A percentile compares a stretch with the other conserved stretches of the same genome.
phyloP scores from a whole-genome alignment of 1,140 invertebrate species.

The Thereuonema tuberculata region DNA sequence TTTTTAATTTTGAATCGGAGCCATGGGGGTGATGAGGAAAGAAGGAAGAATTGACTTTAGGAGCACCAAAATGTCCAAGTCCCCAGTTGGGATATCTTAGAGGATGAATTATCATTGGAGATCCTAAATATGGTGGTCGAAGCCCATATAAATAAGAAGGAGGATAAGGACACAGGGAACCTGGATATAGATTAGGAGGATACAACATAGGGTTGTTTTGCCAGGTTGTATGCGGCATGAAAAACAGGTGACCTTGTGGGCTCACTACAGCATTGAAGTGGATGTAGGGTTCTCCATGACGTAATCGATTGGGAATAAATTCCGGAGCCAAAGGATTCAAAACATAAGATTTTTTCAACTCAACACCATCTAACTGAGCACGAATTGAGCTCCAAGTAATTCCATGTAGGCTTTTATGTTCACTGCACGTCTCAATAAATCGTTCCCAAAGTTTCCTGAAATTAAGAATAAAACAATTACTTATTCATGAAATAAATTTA shows the following conservation, averaged over 20 bases:
- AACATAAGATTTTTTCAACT: conserved; percentile 55
- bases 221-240: neutral
- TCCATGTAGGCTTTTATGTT: conserved; percentile 59
- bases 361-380: conserved; percentile 52
- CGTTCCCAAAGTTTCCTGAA: conserved; percentile 62
- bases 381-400: conserved; percentile 52
- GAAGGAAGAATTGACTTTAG: too few relatives aligned
- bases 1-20: too few relatives aligned
- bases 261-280: neutral
- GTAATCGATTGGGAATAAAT: conserved; percentile 44
- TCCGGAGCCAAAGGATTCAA: conserved; percentile 70
- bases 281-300: neutral
- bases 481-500: neutral
- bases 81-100: neutral
- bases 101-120: neutral
- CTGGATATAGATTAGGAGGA: neutral
- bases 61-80: too few relatives aligned
- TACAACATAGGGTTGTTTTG: neutral
- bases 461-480: too few relatives aligned
- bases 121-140: neutral
- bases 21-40: too few relatives aligned
- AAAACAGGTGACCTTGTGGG: neutral
- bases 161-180: neutral
- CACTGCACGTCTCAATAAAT: conserved; percentile 56
- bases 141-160: neutral